A percentile compares a stretch with the other conserved stretches of the same genome.
These are phyloP conservation scores for Solea senegalensis DNA, from an alignment of 2,113 vertebrate species.

Conservation along the genomic window DNA sequence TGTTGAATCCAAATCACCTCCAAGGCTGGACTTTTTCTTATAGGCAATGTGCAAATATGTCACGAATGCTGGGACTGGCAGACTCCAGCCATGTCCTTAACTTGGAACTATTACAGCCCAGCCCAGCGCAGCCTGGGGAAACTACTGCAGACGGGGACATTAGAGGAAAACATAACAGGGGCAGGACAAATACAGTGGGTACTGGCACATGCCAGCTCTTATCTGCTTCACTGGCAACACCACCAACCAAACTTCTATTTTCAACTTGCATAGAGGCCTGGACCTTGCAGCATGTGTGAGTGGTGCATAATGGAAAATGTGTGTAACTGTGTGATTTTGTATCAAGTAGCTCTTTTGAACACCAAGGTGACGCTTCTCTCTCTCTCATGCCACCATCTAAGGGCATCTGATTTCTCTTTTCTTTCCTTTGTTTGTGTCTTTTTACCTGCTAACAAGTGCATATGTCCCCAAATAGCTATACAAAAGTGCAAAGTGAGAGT, in stretches of 20 bases:
- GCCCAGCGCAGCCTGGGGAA: background rate
- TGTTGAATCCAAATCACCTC: background rate
- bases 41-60: background rate
- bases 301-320: slow-evolving; percentile 25
- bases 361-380: background rate
- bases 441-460: slow-evolving; percentile 6
- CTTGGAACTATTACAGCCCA: background rate
- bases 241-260: slow-evolving; percentile 12
- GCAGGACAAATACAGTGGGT: slow-evolving; percentile 12
- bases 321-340: slow-evolving; percentile 17
- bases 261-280: background rate
- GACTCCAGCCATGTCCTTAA: background rate
- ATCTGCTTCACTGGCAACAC: slow-evolving; percentile 18
- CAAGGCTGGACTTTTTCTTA: background rate
- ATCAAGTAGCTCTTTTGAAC: slow-evolving; percentile 6
- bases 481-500: slow-evolving; percentile 10
- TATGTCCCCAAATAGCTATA: slow-evolving; percentile 18
- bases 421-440: slow-evolving; percentile 12
- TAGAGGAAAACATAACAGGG: background rate
- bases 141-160: background rate
- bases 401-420: slow-evolving; percentile 19
- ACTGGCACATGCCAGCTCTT: slow-evolving; percentile 23
- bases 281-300: slow-evolving; percentile 9
- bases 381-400: slow-evolving; percentile 1
- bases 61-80: background rate